Percentiles rank a stretch among this genome's conserved stretches.
Evolutionary conservation across 2,888 invertebrate genomes (phyloP).

Genomic region (Ichneumoninae sp.): DNA sequence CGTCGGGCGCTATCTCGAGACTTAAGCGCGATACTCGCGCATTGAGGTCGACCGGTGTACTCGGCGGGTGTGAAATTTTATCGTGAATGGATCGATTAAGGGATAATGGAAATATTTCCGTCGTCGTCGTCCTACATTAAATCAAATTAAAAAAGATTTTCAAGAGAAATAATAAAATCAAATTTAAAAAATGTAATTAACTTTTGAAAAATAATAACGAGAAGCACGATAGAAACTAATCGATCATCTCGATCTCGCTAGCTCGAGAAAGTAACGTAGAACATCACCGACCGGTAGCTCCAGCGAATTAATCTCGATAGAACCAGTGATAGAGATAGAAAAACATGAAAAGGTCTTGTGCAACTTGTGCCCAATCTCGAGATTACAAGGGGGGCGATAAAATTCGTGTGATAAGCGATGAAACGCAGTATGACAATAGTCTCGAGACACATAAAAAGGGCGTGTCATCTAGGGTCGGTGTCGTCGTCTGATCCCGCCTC

Average conservation of each 20-base stretch:
- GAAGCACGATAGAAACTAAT: too few species aligned
- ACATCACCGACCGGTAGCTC: not conserved
- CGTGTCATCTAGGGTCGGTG: slow-evolving; percentile 29
- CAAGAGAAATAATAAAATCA: not conserved
- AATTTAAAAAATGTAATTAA: not conserved
- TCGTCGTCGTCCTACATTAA: too few species aligned
- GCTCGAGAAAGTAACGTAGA: slow-evolving; percentile 12
- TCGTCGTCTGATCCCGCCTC: slow-evolving; percentile 37
- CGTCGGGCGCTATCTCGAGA: slow-evolving; percentile 12
- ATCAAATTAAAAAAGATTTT: not conserved
- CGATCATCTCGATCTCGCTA: slow-evolving; percentile 18
- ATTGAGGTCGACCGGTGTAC: not conserved
- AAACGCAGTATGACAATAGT: not conserved
- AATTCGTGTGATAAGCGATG: not conserved
- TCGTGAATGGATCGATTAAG: not conserved
- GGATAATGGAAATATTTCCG: too few species aligned
- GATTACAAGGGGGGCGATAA: slow-evolving; percentile 24
- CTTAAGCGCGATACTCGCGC: not conserved
- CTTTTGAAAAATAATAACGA: too few species aligned
- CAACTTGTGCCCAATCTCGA: slow-evolving; percentile 33
- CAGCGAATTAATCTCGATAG: not conserved
- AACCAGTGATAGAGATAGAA: not conserved
- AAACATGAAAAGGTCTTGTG: slow-evolving; percentile 15
- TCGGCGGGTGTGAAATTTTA: slow-evolving; percentile 16
- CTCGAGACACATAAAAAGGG: not conserved